Evolutionary conservation across 2,797 vertebrate genomes (phyloP).

Genomic region (Brotula barbata): DNA sequence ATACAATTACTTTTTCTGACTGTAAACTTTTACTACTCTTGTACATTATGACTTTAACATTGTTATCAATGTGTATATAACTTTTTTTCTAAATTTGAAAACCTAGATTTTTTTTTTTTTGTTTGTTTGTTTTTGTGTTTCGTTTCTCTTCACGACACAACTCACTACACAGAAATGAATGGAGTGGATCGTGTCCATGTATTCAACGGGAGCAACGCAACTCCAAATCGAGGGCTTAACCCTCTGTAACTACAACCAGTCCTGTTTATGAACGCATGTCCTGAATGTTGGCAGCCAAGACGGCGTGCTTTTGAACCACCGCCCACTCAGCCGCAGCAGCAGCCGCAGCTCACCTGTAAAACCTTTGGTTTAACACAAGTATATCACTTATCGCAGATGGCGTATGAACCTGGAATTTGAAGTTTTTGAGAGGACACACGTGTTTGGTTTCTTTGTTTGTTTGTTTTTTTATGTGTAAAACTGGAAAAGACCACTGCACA

Average conservation of each 20-base stretch:
- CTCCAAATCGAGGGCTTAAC: constrained; percentile 53
- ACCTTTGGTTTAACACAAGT: constrained; percentile 54
- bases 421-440: constrained; percentile 43
- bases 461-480: constrained; percentile 63
- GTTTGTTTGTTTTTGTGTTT: constrained; percentile 38
- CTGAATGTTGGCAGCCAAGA: constrained; percentile 46
- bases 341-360: constrained; percentile 47
- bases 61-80: constrained; percentile 80
- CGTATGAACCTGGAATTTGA: constrained; percentile 35
- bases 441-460: constrained; percentile 47
- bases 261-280: constrained; percentile 47
- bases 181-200: constrained; percentile 40
- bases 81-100: constrained; percentile 72
- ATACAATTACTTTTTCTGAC: constrained; percentile 76
- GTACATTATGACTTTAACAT: constrained; percentile 82
- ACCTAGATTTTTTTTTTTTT: constrained; percentile 47
- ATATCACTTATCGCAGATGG: constrained; percentile 28
- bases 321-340: constrained; percentile 40
- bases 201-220: constrained; percentile 48
- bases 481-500: constrained; percentile 79
- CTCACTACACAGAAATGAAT: constrained; percentile 49
- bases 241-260: constrained; percentile 32
- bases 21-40: constrained; percentile 82
- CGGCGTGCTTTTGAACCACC: constrained; percentile 21
- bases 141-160: constrained; percentile 45